Conservation (phyloP, 2,797 vertebrate genomes). For the Alcedo atthis region DNA sequence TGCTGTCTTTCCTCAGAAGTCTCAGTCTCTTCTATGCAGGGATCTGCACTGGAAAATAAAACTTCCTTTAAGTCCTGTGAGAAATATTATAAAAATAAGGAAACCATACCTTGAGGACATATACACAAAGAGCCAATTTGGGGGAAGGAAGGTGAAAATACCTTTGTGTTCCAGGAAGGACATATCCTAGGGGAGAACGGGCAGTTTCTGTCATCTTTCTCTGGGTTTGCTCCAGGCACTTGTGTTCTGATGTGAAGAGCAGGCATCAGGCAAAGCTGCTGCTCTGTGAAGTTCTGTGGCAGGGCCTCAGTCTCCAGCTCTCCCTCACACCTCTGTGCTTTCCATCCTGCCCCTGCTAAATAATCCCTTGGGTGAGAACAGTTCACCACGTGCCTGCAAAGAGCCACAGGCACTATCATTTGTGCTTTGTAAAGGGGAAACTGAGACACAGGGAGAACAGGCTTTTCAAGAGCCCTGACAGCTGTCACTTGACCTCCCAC, state of each 20-base stretch:
- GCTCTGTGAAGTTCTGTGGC: neutral
- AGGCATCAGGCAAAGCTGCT: neutral
- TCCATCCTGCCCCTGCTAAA: neutral
- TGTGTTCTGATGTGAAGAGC: neutral
- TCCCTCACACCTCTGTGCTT: accelerated
- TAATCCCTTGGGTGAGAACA: accelerated
- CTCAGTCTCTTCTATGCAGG: neutral
- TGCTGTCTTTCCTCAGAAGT: neutral
- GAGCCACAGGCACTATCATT: neutral
- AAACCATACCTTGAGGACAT: neutral
- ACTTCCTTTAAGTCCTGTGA: neutral
- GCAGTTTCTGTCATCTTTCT: neutral
- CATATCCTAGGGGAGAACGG: neutral
- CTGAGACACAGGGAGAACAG: neutral
- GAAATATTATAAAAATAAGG: neutral
- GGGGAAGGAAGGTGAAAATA: neutral
- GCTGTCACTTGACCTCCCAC: neutral
- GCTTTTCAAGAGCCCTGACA: neutral
- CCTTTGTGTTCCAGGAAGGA: neutral
- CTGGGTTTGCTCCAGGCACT: neutral
- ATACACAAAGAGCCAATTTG: neutral
- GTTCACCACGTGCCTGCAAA: accelerated
- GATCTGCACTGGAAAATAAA: neutral
- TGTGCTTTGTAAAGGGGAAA: neutral
- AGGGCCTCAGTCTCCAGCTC: neutral